Percentiles rank a stretch among this genome's conserved stretches.
These are phyloP conservation scores for Napeogenes inachia DNA, from an alignment of 2,888 invertebrate genomes.

Conservation along the genomic window DNA sequence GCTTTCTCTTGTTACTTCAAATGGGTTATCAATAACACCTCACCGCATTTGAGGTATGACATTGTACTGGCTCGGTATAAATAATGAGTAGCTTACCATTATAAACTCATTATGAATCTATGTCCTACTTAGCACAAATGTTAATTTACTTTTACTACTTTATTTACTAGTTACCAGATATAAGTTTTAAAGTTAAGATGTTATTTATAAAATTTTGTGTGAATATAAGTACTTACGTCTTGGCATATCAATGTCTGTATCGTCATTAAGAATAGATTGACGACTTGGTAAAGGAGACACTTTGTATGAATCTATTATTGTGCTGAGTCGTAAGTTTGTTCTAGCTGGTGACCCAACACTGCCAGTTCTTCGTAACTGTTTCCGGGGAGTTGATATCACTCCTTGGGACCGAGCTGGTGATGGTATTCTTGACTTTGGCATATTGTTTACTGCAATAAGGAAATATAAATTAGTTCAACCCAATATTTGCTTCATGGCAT, in stretches of 20 bases:
- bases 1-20: too few relatives aligned
- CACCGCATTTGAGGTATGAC: too few relatives aligned
- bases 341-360: constrained; percentile 56
- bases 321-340: constrained; percentile 46
- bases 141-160: background rate
- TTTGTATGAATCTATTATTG: constrained; percentile 47
- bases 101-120: too few relatives aligned
- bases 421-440: constrained; percentile 47
- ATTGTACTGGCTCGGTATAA: too few relatives aligned
- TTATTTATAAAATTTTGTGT: background rate
- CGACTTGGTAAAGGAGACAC: constrained; percentile 49
- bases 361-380: constrained; percentile 40
- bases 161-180: too few relatives aligned
- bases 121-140: too few relatives aligned
- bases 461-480: background rate
- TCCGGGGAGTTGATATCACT: constrained; percentile 41
- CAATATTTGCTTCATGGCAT: background rate
- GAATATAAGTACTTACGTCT: constrained; percentile 50
- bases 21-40: too few relatives aligned
- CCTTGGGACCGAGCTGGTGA: constrained; percentile 59
- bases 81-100: too few relatives aligned
- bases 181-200: background rate
- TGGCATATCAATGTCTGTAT: constrained; percentile 59
- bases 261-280: constrained; percentile 54
- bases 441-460: constrained; percentile 19